Conservation (phyloP, 1,140 invertebrate genomes). For the Cyclina sinensis region DNA sequence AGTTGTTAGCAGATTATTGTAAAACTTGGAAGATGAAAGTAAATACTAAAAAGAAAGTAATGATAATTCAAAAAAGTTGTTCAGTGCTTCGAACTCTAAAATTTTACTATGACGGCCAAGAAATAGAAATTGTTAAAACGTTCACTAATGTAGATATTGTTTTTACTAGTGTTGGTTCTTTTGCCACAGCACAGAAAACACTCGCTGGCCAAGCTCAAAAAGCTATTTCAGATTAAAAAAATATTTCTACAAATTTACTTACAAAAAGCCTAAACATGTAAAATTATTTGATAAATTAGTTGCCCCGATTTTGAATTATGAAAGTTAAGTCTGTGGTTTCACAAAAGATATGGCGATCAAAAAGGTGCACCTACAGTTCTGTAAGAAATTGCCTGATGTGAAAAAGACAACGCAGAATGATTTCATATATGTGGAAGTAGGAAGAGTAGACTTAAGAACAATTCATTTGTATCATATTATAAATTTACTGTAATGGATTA, state of each 20-base stretch:
- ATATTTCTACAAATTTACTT: background rate
- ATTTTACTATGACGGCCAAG: too few relatives aligned
- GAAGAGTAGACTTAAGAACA: background rate
- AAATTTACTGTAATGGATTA: constrained; percentile 40
- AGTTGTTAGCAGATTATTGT: constrained; percentile 28
- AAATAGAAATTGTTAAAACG: constrained; percentile 29
- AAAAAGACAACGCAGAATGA: too few relatives aligned
- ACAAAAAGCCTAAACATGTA: background rate
- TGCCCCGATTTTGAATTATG: background rate
- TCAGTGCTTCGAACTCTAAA: background rate
- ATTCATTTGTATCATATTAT: background rate
- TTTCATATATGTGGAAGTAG: background rate
- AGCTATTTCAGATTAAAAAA: constrained; percentile 21
- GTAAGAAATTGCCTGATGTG: too few relatives aligned
- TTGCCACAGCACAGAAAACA: background rate
- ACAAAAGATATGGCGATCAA: too few relatives aligned
- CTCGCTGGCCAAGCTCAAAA: constrained; percentile 13
- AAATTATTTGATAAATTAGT: constrained; percentile 27
- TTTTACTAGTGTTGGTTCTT: constrained; percentile 18
- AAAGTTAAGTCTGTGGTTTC: background rate
- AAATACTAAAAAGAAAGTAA: constrained; percentile 34
- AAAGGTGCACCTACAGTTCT: too few relatives aligned
- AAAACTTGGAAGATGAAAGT: constrained; percentile 31
- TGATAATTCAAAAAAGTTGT: constrained; percentile 22
- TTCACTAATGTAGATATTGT: constrained; percentile 12